These are phyloP conservation scores for Ceratitis capitata DNA, from an alignment of 1,140 invertebrate genomes.

Conservation along the genomic window DNA sequence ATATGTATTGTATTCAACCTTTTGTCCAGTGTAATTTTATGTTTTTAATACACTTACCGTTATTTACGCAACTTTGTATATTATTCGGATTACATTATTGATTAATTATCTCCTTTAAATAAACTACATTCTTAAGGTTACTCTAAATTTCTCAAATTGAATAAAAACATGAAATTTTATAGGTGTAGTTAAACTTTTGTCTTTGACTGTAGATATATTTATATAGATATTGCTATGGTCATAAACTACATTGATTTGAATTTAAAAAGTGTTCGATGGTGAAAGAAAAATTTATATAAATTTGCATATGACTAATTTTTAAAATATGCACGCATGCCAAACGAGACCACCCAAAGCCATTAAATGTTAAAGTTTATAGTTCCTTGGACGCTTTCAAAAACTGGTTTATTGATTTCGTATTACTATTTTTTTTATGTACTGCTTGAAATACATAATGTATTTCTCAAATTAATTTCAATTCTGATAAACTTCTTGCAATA, in stretches of 20 bases:
- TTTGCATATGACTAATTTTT: background rate
- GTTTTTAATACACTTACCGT: too few relatives aligned
- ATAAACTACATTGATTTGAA: background rate
- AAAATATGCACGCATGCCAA: slow-evolving; percentile 4
- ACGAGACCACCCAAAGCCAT: background rate
- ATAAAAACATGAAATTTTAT: too few relatives aligned
- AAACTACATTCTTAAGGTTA: too few relatives aligned
- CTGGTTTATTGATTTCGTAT: background rate
- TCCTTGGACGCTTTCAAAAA: background rate
- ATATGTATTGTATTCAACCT: too few relatives aligned
- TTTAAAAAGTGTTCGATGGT: background rate
- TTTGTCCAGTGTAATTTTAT: too few relatives aligned
- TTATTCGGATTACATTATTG: too few relatives aligned
- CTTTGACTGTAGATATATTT: background rate
- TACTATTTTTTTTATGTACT: background rate
- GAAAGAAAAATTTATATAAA: background rate
- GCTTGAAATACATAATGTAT: background rate
- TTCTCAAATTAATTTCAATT: background rate
- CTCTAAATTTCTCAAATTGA: too few relatives aligned
- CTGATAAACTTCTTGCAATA: background rate
- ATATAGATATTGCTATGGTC: background rate
- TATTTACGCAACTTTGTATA: too few relatives aligned
- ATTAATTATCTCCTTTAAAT: too few relatives aligned
- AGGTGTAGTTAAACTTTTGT: too few relatives aligned
- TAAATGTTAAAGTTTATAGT: background rate